Evolutionary conservation across 2,888 invertebrate species (phyloP).

Genomic region (Perizoma affinitatum): DNA sequence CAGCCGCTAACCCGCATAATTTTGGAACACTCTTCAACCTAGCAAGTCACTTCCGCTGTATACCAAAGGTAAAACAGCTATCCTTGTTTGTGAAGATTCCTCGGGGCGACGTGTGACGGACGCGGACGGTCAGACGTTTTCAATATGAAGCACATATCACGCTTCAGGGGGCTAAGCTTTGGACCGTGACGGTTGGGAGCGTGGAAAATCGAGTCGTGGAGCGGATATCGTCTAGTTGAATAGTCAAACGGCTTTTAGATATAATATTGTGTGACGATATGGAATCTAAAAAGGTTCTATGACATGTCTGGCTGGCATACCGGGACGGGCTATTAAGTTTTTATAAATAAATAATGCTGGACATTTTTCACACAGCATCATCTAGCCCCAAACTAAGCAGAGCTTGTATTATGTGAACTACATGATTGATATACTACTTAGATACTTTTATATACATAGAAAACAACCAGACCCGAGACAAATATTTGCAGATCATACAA

Average conservation of each 20-base stretch:
- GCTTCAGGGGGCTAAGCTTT: conserved; percentile 54
- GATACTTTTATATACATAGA: too few relatives aligned
- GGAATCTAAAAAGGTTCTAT: neutral
- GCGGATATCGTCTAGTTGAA: conserved; percentile 36
- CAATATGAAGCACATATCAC: conserved; percentile 74
- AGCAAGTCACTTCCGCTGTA: conserved; percentile 8
- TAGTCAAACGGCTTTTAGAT: conserved; percentile 29
- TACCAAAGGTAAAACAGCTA: neutral
- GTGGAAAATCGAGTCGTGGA: conserved; percentile 64
- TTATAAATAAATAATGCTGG: too few relatives aligned
- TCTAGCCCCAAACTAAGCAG: too few relatives aligned
- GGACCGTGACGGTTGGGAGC: conserved; percentile 62
- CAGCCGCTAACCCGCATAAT: neutral
- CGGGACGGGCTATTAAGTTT: too few relatives aligned
- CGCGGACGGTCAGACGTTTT: conserved; percentile 68
- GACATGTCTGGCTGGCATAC: neutral
- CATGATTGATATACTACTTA: too few relatives aligned
- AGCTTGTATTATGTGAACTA: too few relatives aligned
- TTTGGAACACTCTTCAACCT: neutral
- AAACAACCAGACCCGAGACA: too few relatives aligned
- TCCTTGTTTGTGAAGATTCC: conserved; percentile 47
- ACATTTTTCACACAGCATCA: too few relatives aligned
- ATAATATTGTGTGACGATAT: neutral
- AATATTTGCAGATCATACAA: too few relatives aligned
- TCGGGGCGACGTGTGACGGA: conserved; percentile 65